Conservation (phyloP, 2,113 vertebrate genomes). For the Brachypodius melanocephalos region DNA sequence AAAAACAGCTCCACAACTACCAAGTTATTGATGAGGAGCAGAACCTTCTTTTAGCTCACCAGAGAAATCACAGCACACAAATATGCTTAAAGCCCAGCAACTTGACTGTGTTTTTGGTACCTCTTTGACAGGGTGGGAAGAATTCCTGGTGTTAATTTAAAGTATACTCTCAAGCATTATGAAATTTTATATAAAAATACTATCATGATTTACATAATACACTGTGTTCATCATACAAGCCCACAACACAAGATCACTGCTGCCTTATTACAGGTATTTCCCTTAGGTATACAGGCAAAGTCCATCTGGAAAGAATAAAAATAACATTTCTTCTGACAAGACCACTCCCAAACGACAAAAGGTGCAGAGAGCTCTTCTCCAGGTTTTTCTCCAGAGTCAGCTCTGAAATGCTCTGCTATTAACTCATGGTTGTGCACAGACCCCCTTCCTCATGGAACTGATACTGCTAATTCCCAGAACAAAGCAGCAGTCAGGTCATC, state of each 20-base stretch:
- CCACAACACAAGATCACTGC: background rate
- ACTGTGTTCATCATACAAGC: background rate
- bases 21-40: background rate
- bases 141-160: background rate
- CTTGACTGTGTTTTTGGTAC: background rate
- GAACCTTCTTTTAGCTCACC: background rate
- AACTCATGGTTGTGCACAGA: background rate
- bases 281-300: background rate
- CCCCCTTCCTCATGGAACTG: background rate
- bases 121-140: background rate
- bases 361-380: background rate
- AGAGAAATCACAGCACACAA: background rate
- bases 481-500: background rate
- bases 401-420: background rate
- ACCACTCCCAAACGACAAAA: background rate
- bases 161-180: background rate
- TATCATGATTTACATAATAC: background rate
- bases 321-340: background rate
- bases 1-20: background rate
- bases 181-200: background rate
- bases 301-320: background rate
- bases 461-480: background rate
- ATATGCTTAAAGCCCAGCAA: background rate
- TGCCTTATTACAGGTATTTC: background rate
- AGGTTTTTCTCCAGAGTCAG: background rate